phyloP scores from a whole-genome alignment of 2,797 vertebrate genomes.

The Schizopygopsis pylzovi region DNA sequence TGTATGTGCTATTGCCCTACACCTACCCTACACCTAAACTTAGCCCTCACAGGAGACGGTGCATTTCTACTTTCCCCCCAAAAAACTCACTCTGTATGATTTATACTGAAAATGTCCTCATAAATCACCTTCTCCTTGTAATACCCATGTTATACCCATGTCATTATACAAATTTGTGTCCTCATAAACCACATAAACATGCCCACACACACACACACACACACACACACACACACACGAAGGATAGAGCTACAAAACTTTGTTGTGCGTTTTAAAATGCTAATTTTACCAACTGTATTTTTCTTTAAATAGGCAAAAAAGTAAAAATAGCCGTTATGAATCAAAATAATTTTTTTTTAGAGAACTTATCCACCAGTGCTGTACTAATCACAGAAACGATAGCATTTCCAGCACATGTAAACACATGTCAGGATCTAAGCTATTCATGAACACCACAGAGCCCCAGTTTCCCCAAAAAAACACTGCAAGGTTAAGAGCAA shows the following conservation, averaged over 20 bases:
- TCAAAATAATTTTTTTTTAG: not conserved
- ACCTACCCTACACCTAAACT: no score
- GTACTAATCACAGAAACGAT: not conserved
- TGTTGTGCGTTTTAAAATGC: not conserved
- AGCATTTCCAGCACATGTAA: not conserved
- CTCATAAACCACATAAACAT: no score
- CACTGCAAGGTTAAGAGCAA: not conserved
- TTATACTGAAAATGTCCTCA: no score
- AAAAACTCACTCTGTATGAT: no score
- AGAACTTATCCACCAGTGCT: not conserved
- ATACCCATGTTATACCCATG: no score
- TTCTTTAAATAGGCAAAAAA: not conserved
- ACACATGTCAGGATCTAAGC: constrained; percentile 3
- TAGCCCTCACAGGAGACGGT: no score
- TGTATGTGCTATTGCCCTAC: no score
- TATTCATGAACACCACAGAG: not conserved
- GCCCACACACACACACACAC: not conserved
- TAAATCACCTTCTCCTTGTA: no score
- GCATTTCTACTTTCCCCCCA: no score
- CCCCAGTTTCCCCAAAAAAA: not conserved
- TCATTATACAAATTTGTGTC: no score
- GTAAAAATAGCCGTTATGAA: not conserved
- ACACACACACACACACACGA: not conserved
- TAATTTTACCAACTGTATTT: not conserved
- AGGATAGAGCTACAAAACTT: not conserved